phyloP scores from a whole-genome alignment of 2,797 vertebrate genomes.

The Paratrypauchen microcephalus region DNA sequence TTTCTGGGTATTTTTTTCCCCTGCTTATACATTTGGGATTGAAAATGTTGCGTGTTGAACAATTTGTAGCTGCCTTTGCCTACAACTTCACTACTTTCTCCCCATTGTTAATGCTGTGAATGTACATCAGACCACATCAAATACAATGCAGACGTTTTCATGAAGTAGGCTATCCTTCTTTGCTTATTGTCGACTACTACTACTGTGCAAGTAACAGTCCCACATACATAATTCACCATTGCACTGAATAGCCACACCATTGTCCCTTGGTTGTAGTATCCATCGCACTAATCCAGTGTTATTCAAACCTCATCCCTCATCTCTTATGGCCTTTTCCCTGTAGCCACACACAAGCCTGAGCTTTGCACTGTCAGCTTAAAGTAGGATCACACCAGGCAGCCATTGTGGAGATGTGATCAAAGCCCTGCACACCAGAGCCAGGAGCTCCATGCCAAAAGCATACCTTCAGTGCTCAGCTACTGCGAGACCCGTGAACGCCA shows the following conservation, averaged over 20 bases:
- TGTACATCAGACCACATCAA: neutral
- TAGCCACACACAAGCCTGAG: slow-evolving; percentile 53
- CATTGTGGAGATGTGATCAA: slow-evolving; percentile 71
- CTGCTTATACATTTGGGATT: too few relatives aligned
- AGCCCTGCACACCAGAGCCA: slow-evolving; percentile 48
- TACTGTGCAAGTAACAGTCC: slow-evolving; percentile 25
- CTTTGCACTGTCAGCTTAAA: slow-evolving; percentile 64
- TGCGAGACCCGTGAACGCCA: slow-evolving; percentile 46
- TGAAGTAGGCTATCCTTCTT: slow-evolving; percentile 20
- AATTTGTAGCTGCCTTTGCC: too few relatives aligned
- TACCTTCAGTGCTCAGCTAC: slow-evolving; percentile 51
- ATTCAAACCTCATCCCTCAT: slow-evolving; percentile 52
- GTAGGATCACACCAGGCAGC: slow-evolving; percentile 61
- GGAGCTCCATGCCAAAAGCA: slow-evolving; percentile 52
- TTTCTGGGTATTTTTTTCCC: too few relatives aligned
- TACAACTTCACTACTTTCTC: too few relatives aligned
- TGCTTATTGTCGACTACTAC: slow-evolving; percentile 27
- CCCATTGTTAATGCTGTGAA: neutral
- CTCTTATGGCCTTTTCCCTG: slow-evolving; percentile 54
- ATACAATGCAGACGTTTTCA: neutral
- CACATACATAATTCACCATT: slow-evolving; percentile 59
- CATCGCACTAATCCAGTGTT: slow-evolving; percentile 48
- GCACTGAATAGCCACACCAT: slow-evolving; percentile 34
- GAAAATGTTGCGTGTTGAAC: too few relatives aligned
- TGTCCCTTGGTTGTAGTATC: slow-evolving; percentile 47